A percentile compares a stretch with the other conserved stretches of the same genome.
phyloP scores from a whole-genome alignment of 2,113 vertebrate genomes.

The Prionailurus viverrinus region DNA sequence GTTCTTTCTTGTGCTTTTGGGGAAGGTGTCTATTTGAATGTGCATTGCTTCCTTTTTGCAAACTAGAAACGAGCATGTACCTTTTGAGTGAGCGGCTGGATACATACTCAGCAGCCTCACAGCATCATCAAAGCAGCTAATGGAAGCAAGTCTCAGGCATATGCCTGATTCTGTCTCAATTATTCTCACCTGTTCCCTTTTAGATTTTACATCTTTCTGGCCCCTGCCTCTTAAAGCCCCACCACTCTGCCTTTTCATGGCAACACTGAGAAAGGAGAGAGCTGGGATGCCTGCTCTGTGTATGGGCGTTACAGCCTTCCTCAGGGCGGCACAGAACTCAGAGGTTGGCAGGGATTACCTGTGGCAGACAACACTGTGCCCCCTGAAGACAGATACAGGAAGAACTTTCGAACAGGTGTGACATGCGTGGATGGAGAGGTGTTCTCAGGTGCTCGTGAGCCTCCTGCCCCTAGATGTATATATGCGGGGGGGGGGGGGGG shows the following conservation, averaged over 20 bases:
- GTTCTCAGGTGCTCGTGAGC: neutral
- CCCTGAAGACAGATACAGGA: neutral
- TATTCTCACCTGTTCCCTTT: neutral
- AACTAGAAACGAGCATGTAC: neutral
- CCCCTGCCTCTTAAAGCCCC: neutral
- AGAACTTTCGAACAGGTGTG: neutral
- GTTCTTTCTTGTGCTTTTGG: neutral
- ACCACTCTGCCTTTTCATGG: neutral
- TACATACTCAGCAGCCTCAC: neutral
- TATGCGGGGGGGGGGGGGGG: neutral
- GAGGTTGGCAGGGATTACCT: neutral
- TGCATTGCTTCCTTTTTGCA: neutral
- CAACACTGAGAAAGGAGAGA: neutral
- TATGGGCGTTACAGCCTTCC: neutral
- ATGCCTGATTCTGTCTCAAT: accelerated
- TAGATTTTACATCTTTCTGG: neutral
- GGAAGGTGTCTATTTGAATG: neutral
- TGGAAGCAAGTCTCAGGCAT: neutral
- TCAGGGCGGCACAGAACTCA: neutral
- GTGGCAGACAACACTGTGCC: too few species aligned
- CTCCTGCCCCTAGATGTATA: neutral
- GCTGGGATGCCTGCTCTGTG: accelerated
- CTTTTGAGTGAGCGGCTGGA: neutral
- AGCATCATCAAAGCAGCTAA: neutral
- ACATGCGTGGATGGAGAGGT: neutral